Base-by-base conservation (phyloP, 2,797 vertebrate species). In the Decapterus maruadsi region DNA sequence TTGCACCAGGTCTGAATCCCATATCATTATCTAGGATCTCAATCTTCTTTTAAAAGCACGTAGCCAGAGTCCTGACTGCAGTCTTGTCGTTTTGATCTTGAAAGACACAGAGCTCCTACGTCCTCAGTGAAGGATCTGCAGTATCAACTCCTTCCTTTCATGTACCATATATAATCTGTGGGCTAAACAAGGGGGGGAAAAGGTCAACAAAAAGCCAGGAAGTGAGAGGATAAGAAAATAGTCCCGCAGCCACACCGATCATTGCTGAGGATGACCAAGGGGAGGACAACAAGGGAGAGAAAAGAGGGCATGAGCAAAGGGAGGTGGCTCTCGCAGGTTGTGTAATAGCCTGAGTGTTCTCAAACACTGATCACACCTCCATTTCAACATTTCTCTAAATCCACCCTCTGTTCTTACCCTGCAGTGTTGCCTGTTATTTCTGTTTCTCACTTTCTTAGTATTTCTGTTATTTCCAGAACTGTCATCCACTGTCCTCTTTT, bases 331-430 rank as follows among this genome's bases (percentile, higher is more conserved):
- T 89, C 87, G 83, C 88, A 72, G 87, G 75, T 78, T 76, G 70
- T 83, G 80, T 92, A 88, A 93, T 91, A 89, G 81, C 87, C 76
- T 82, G 76, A 78, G 79, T 61, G 74, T 89, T 89, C 87, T 80
- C 77, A 86, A 89, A 87, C 87, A 88, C 80, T 73, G 84, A 78
- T 86, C 85, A 60, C 83, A 80, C 82, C 68, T 60, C 55, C 68
- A 68, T 84, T 75, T 87, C 72, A 65, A 55, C 40, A 62, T 71
- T 82, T 78, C 58, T 34, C 65, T 53, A 34, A 67, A 82, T 59
- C 48, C 79, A 36, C 55, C 64, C 8, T 54, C 71, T 80, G 26
- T 62, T 78, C 70, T 56, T 50, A 29, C 63, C 36, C 68, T 60
- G 64, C 53, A 51, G 38, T 43, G 50, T 14, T 45, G 14, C 12